phyloP scores from a whole-genome alignment of 2,888 invertebrate species.

The Pheosia tremula region DNA sequence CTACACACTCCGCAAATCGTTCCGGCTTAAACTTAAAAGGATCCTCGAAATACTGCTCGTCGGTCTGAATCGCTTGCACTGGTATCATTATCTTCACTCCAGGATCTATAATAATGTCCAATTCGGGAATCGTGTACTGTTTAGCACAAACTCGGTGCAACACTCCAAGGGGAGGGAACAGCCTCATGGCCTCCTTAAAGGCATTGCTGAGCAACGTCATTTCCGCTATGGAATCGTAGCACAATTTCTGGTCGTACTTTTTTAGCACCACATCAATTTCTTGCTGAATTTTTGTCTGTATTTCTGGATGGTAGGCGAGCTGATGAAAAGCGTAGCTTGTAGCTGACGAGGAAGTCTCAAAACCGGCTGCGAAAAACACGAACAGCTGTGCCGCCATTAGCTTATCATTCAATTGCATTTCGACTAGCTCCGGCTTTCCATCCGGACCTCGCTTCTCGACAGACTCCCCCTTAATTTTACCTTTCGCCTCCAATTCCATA shows the following conservation, averaged over 20 bases:
- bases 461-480: conserved; percentile 59
- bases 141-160: conserved; percentile 56
- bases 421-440: conserved; percentile 50
- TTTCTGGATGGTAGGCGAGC: conserved; percentile 65
- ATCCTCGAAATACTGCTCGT: conserved; percentile 60
- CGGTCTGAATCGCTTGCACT: conserved; percentile 61
- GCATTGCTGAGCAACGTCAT: conserved; percentile 55
- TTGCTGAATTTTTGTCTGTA: conserved; percentile 59
- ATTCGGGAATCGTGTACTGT: conserved; percentile 48
- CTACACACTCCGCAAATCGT: conserved; percentile 46
- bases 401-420: conserved; percentile 53
- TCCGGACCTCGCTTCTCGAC: conserved; percentile 52
- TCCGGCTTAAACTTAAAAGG: conserved; percentile 57
- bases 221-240: conserved; percentile 61
- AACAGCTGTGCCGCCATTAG: conserved; percentile 61
- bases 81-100: conserved; percentile 64
- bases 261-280: conserved; percentile 63
- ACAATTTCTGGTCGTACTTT: conserved; percentile 59
- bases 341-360: conserved; percentile 73
- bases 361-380: conserved; percentile 73
- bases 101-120: conserved; percentile 58
- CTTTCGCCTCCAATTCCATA: conserved; percentile 52
- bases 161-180: conserved; percentile 58
- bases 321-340: conserved; percentile 66
- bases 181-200: conserved; percentile 62